Percentiles rank a stretch among this genome's conserved stretches.
Evolutionary conservation across 2,113 vertebrate species (phyloP).

Genomic region (Heptranchias perlo): DNA sequence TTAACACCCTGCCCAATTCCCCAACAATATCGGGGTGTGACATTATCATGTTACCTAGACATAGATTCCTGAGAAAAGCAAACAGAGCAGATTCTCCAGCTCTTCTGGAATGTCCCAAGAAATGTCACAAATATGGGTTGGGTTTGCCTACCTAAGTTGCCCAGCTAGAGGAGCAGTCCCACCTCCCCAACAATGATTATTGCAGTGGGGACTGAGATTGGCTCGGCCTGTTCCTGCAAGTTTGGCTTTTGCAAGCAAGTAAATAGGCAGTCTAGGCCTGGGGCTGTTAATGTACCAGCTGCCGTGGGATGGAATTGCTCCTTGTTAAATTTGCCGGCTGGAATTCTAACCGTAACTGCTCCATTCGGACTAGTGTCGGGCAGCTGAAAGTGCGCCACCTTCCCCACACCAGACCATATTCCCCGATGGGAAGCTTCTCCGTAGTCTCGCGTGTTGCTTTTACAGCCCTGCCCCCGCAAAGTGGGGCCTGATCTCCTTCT

Average conservation of each 20-base stretch:
- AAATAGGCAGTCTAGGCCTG: not conserved
- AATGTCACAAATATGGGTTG: not conserved
- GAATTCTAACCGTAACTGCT: not conserved
- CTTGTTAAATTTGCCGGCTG: not conserved
- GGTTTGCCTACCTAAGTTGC: not conserved
- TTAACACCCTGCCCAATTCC: too few relatives aligned
- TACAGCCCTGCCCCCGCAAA: not conserved
- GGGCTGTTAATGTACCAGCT: not conserved
- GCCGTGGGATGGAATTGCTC: not conserved
- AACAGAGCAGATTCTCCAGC: too few relatives aligned
- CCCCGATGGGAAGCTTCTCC: not conserved
- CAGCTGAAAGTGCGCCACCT: not conserved
- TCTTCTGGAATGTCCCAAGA: not conserved
- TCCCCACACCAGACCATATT: not conserved
- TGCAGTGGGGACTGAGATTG: not conserved
- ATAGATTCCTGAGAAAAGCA: not conserved
- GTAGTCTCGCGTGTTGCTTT: not conserved
- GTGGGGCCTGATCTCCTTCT: not conserved
- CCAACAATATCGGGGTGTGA: not conserved
- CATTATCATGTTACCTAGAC: not conserved
- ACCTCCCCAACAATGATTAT: not conserved
- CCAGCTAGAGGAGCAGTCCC: not conserved
- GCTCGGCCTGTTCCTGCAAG: not conserved
- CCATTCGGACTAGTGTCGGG: not conserved
- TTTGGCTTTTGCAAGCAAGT: not conserved